These are phyloP conservation scores for Leuciscus idus DNA, from an alignment of 2,113 vertebrate species.

Conservation along the genomic window DNA sequence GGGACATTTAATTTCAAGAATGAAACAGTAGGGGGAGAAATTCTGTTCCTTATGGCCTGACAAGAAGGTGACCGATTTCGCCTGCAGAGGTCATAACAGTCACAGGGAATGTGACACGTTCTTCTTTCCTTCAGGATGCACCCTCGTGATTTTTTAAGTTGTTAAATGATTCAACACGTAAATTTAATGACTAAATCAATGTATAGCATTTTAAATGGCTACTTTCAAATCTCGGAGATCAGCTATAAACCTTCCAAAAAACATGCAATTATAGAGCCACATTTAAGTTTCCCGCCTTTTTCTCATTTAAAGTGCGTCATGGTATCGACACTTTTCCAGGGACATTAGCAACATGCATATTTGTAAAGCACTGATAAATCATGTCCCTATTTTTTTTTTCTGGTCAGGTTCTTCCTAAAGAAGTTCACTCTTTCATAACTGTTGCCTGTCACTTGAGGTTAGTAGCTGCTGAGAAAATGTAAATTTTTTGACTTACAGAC, in stretches of 20 bases:
- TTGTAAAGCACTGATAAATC: constrained; percentile 15
- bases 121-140: not conserved
- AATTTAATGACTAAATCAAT: not conserved
- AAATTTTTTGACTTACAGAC: constrained; percentile 54
- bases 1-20: not conserved
- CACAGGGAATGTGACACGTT: not conserved
- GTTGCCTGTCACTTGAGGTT: constrained; percentile 40
- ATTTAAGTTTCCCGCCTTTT: not conserved
- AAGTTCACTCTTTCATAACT: constrained; percentile 33
- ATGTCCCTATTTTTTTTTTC: not conserved
- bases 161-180: not conserved
- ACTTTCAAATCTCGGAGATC: not conserved
- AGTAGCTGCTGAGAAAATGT: constrained; percentile 53
- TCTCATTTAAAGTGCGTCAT: not conserved
- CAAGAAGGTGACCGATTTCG: not conserved
- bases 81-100: not conserved
- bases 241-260: not conserved
- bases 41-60: not conserved
- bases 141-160: no score
- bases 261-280: not conserved
- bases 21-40: not conserved
- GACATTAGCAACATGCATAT: not conserved
- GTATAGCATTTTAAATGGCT: not conserved
- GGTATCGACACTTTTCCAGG: not conserved
- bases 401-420: constrained; percentile 28